Percentiles rank a stretch among this genome's conserved stretches.
These are phyloP conservation scores for Agrotis ipsilon DNA, from an alignment of 2,888 invertebrate genomes.

Conservation along the genomic window DNA sequence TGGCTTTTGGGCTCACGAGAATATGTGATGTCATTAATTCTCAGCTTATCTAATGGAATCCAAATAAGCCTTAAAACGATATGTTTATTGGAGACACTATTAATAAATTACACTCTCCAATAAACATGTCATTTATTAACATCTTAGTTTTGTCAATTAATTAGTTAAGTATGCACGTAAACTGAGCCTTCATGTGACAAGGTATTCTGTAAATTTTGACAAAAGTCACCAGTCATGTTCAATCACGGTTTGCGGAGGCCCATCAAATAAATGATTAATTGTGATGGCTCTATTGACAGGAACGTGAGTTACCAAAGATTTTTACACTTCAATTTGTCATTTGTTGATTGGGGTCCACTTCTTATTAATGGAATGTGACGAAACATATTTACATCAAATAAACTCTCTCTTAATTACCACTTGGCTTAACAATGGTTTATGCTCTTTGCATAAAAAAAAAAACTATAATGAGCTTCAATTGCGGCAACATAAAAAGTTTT, in stretches of 20 bases:
- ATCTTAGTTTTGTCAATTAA: slow-evolving; percentile 20
- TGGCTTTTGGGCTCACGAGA: not conserved
- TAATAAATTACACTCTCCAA: slow-evolving; percentile 24
- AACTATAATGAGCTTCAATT: slow-evolving; percentile 5
- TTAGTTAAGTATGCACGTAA: slow-evolving; percentile 16
- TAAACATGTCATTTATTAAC: slow-evolving; percentile 26
- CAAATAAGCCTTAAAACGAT: slow-evolving; percentile 27
- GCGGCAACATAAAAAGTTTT: not conserved
- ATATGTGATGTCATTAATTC: not conserved
- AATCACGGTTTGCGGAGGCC: slow-evolving; percentile 5
- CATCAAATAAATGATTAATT: slow-evolving; percentile 56
- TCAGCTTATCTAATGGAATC: slow-evolving; percentile 9
- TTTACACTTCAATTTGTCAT: slow-evolving; percentile 62
- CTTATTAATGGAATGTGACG: slow-evolving; percentile 60
- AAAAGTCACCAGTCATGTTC: slow-evolving; percentile 7
- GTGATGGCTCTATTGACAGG: slow-evolving; percentile 56
- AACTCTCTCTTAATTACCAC: slow-evolving; percentile 70
- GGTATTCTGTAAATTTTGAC: slow-evolving; percentile 6
- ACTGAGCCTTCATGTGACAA: slow-evolving; percentile 8
- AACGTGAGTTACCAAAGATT: slow-evolving; percentile 51
- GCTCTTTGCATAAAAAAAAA: slow-evolving; percentile 47
- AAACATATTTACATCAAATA: slow-evolving; percentile 51
- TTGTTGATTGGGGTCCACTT: slow-evolving; percentile 57
- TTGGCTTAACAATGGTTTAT: slow-evolving; percentile 60
- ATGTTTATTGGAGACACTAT: slow-evolving; percentile 17